Conservation (phyloP, 2,888 invertebrate species). For the Serrognathus titanus region DNA sequence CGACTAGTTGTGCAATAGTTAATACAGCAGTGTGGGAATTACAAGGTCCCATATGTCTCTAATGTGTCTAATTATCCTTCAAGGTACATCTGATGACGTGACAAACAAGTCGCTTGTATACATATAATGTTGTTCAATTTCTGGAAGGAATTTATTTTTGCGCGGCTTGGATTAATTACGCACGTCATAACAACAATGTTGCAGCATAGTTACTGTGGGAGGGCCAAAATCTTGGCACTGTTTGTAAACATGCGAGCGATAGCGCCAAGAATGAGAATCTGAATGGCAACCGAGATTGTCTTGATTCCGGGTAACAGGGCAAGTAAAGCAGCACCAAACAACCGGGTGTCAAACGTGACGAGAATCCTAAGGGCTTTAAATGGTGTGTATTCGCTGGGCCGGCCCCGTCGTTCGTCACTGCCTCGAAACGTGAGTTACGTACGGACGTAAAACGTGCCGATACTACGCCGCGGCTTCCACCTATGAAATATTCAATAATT, state of each 20-base stretch:
- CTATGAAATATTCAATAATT: background rate
- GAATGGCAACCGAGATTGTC: background rate
- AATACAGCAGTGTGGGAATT: slow-evolving; percentile 18
- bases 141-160: too few species aligned
- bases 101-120: slow-evolving; percentile 2
- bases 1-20: slow-evolving; percentile 14
- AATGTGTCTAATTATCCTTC: slow-evolving; percentile 28
- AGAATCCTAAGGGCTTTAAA: slow-evolving; percentile 8
- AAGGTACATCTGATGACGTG: slow-evolving; percentile 25
- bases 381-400: slow-evolving; percentile 6
- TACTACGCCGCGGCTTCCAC: background rate
- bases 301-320: slow-evolving; percentile 1
- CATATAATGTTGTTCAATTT: background rate
- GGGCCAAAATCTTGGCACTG: background rate
- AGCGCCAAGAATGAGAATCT: background rate
- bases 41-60: slow-evolving; percentile 27
- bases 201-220: background rate
- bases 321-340: slow-evolving; percentile 8
- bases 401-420: slow-evolving; percentile 9
- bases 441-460: background rate
- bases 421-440: slow-evolving; percentile 7
- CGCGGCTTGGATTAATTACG: background rate
- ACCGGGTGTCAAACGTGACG: slow-evolving; percentile 8
- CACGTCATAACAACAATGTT: background rate
- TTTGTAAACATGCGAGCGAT: background rate